Evolutionary conservation across 2,113 vertebrate species (phyloP).

Genomic region (Neolamprologus variostigma): DNA sequence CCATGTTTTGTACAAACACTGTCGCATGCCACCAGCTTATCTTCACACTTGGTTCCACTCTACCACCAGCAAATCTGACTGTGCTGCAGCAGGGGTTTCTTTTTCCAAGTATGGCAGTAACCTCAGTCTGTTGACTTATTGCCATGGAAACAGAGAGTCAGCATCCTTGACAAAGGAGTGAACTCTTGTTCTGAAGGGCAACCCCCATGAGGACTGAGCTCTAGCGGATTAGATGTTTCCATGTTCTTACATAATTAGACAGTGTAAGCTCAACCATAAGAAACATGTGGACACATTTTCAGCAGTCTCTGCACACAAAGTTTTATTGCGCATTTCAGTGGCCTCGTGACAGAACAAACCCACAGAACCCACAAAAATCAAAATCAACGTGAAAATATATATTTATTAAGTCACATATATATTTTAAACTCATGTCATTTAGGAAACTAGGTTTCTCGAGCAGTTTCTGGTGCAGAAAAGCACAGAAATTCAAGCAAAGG

Average conservation of each 20-base stretch:
- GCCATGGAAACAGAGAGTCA: slow-evolving; percentile 33
- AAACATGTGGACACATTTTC: not conserved
- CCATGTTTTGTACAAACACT: not conserved
- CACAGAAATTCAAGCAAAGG: not conserved
- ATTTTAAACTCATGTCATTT: not conserved
- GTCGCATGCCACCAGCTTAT: not conserved
- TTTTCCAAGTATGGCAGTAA: slow-evolving; percentile 52
- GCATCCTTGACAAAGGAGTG: slow-evolving; percentile 26
- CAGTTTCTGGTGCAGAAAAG: not conserved
- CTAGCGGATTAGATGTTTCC: slow-evolving; percentile 29
- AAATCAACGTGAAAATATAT: not conserved
- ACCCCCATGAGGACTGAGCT: slow-evolving; percentile 12
- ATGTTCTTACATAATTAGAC: not conserved
- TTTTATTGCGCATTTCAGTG: not conserved
- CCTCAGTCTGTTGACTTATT: not conserved
- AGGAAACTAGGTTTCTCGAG: not conserved
- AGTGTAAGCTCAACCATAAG: not conserved
- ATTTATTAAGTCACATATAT: not conserved
- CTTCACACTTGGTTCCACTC: slow-evolving; percentile 51
- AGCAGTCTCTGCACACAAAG: not conserved
- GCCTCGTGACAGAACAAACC: not conserved
- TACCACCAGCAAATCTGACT: slow-evolving; percentile 12
- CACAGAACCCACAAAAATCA: not conserved
- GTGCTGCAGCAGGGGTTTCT: slow-evolving; percentile 4
- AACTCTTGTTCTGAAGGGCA: slow-evolving; percentile 1